These are phyloP conservation scores for human DNA, from an alignment of 2,113 vertebrate genomes.

Conservation along the genomic window GRCh38 chr7:32345501-32346000, in stretches of 20 bases:
- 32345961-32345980: not conserved
- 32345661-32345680: slow-evolving; percentile 20
- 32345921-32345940: not conserved
- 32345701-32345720: not conserved
- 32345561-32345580: not conserved
- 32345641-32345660: not conserved
- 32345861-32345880: not conserved
- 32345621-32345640: not conserved
- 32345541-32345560: slow-evolving; percentile 11
- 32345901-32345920: not conserved
- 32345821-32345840: not conserved
- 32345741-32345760: not conserved
- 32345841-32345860: not conserved
- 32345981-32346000: not conserved
- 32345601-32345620: not conserved
- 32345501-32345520: not conserved
- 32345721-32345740: not conserved
- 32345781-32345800: not conserved
- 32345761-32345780: not conserved
- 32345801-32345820: not conserved
- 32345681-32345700: not conserved
- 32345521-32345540: not conserved
- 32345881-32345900: not conserved
- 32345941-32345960: not conserved
- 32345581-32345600: not conserved